Percentiles rank a stretch among this genome's conserved stretches.
Evolutionary conservation across 2,797 vertebrate genomes (phyloP).

Genomic region (Sebastes dallii): DNA sequence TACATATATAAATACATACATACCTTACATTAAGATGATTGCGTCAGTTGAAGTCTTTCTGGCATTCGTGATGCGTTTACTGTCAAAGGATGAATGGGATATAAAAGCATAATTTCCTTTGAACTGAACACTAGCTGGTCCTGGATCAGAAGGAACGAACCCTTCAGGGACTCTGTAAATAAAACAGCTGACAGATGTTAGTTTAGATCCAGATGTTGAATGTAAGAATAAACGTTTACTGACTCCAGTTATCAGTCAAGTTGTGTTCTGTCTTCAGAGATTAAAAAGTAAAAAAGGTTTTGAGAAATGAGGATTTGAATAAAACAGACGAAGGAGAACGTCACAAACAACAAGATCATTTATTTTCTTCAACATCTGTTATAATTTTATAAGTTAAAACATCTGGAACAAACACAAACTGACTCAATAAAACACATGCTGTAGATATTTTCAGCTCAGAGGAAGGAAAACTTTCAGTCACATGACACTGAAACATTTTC

Average conservation of each 20-base stretch:
- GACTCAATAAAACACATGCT: background rate
- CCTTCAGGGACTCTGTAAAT: too few species aligned
- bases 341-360: background rate
- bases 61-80: too few species aligned
- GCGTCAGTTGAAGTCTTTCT: too few species aligned
- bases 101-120: too few species aligned
- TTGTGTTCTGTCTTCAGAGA: too few species aligned
- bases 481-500: background rate
- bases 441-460: background rate
- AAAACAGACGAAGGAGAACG: background rate
- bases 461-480: background rate
- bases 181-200: too few species aligned
- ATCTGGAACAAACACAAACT: conserved; percentile 23
- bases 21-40: background rate
- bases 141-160: too few species aligned
- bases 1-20: too few species aligned
- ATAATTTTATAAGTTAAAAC: conserved; percentile 44
- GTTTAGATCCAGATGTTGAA: too few species aligned
- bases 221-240: too few species aligned
- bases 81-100: too few species aligned
- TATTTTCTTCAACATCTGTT: conserved; percentile 10
- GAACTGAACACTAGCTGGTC: too few species aligned
- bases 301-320: background rate
- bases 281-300: background rate
- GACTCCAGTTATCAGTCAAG: background rate